Evolutionary conservation across 2,797 vertebrate genomes (phyloP).

Genomic region (Eulemur albifrons): DNA sequence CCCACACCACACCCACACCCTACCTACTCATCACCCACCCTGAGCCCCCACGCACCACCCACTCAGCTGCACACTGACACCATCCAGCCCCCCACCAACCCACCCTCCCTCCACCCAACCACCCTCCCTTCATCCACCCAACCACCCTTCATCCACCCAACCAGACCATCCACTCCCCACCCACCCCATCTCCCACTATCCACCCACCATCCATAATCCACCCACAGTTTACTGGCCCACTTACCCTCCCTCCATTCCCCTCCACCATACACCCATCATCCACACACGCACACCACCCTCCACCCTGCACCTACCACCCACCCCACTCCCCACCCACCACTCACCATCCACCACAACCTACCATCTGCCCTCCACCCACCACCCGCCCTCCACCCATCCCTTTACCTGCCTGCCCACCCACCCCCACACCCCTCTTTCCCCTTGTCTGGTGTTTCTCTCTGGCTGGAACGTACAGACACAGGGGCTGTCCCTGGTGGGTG

Average conservation of each 20-base stretch:
- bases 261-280: neutral
- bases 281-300: neutral
- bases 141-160: too few relatives aligned
- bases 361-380: too few relatives aligned
- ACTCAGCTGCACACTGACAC: neutral
- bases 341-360: neutral
- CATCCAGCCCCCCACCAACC: fast-evolving
- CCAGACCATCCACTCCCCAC: neutral
- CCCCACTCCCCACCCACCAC: too few relatives aligned
- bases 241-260: too few relatives aligned
- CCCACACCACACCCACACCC: too few relatives aligned
- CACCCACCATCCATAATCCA: too few relatives aligned
- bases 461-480: neutral
- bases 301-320: too few relatives aligned
- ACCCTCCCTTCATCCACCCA: too few relatives aligned
- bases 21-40: too few relatives aligned
- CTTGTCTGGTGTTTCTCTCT: too few relatives aligned
- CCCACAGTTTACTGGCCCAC: too few relatives aligned
- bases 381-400: neutral
- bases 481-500: neutral
- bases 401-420: neutral
- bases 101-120: neutral
- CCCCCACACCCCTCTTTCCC: too few relatives aligned
- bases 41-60: neutral
- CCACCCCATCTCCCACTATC: neutral